A percentile compares a stretch with the other conserved stretches of the same genome.
phyloP scores from a whole-genome alignment of 2,888 invertebrate species.

The Drosophila rubida region DNA sequence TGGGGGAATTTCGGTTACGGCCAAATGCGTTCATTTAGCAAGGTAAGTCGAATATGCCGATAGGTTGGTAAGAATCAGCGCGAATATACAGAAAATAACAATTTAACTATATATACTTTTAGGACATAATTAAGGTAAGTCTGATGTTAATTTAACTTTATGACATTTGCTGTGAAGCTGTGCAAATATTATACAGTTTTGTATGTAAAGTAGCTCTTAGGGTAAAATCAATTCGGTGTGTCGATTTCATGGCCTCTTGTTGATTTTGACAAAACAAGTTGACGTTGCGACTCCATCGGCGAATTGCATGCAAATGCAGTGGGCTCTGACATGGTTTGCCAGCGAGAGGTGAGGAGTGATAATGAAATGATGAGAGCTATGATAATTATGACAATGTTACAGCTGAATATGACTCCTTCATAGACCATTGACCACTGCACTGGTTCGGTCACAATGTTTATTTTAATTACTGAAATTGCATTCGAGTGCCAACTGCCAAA shows the following conservation, averaged over 20 bases:
- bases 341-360: constrained; percentile 26
- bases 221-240: constrained; percentile 17
- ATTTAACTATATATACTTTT: too few species aligned
- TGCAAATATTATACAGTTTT: too few species aligned
- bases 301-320: constrained; percentile 16
- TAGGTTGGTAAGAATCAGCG: not conserved
- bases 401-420: constrained; percentile 34
- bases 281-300: constrained; percentile 18
- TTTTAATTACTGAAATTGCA: constrained; percentile 81
- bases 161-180: too few species aligned
- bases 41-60: not conserved
- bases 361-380: constrained; percentile 54
- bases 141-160: too few species aligned
- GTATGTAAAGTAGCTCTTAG: not conserved
- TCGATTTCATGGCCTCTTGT: constrained; percentile 23
- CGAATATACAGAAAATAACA: too few species aligned
- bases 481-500: constrained; percentile 78
- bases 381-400: constrained; percentile 67
- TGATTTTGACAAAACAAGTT: constrained; percentile 60
- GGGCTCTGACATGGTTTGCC: not conserved
- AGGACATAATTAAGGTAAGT: too few species aligned
- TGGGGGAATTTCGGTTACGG: constrained; percentile 8
- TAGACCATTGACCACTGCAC: constrained; percentile 40
- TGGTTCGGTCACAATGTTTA: constrained; percentile 61
- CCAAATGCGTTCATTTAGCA: not conserved